Evolutionary conservation across 2,797 vertebrate species (phyloP), one percentile per base, ranked within the genome.

Genomic region (Oryzias dopingdopingensis): DNA sequence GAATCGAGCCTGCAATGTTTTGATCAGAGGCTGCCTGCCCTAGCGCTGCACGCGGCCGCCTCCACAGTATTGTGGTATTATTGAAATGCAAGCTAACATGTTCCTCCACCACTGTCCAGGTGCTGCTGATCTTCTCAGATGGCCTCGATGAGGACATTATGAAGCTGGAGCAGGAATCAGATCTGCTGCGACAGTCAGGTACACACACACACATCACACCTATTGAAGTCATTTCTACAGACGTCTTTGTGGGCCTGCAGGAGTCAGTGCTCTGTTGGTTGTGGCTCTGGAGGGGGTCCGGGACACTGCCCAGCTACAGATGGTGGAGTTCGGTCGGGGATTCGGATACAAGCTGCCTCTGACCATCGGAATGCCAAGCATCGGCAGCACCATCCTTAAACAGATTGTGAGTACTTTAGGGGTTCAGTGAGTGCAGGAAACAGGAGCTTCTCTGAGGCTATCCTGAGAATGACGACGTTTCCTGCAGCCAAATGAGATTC

Each of bases 251-350:
- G 16, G n/a, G 17, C 7, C 6, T 15, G 40, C 67, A 96, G 96
- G 93, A 4, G 49, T 97, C 63, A 85, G 84, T 64, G 91, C 91
- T 6, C 84, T 98, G 65, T 80, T 97, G 2, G 24, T 82, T 0
- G 79, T 96, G 69, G 94, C 92, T 2, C 66, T 98, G 82, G 93
- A 94, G 50, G 90, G 88, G 20, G 83, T 57, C 1, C 74, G 62
- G 8, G 83, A 90, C 26, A 23, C 88, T 22, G 64, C 72, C 42
- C 89, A 92, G 49, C 86, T 98, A 50, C 91, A 90, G 83, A 91
- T 91, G 83, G 59, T 96, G 50, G 94, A 96, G 72, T 98, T 95
- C 53, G 96, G 95, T n/a, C 88, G 95, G 78, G 95, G 96, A 0
- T 94, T 95, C 45, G 76, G 70, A 1, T 94, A 94, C 80, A 86